These are phyloP conservation scores for Manacus vitellinus DNA, from an alignment of 2,113 vertebrate genomes.

Conservation along the genomic window DNA sequence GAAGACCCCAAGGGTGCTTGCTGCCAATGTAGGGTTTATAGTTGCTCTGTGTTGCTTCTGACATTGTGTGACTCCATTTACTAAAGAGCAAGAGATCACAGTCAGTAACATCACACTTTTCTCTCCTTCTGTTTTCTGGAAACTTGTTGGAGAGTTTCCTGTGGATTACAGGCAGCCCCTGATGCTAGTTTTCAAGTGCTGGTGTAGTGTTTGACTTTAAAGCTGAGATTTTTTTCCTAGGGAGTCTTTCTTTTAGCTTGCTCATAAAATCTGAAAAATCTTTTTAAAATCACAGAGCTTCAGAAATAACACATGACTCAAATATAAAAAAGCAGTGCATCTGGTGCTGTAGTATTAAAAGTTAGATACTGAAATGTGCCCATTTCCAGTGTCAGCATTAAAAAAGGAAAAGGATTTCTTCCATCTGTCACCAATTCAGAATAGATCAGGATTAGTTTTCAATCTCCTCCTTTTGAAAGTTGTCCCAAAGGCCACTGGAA, in stretches of 20 bases:
- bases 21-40: not conserved
- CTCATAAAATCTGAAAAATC: not conserved
- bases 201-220: not conserved
- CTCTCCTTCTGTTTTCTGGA: not conserved
- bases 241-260: not conserved
- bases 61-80: not conserved
- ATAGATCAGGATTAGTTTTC: not conserved
- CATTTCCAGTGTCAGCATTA: not conserved
- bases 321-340: not conserved
- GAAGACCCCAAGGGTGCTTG: fast-evolving
- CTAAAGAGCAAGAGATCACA: not conserved
- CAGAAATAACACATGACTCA: not conserved
- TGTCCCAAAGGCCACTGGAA: not conserved
- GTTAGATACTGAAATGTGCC: not conserved
- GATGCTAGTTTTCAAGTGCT: not conserved
- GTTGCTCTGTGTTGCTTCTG: not conserved
- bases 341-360: not conserved
- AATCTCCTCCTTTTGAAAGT: not conserved
- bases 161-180: not conserved
- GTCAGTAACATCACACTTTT: not conserved
- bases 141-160: not conserved
- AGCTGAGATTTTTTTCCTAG: not conserved
- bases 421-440: not conserved
- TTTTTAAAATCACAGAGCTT: not conserved
- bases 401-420: not conserved